Base-by-base conservation (phyloP, 2,797 vertebrate genomes). In the Melanotaenia maccullochi region DNA sequence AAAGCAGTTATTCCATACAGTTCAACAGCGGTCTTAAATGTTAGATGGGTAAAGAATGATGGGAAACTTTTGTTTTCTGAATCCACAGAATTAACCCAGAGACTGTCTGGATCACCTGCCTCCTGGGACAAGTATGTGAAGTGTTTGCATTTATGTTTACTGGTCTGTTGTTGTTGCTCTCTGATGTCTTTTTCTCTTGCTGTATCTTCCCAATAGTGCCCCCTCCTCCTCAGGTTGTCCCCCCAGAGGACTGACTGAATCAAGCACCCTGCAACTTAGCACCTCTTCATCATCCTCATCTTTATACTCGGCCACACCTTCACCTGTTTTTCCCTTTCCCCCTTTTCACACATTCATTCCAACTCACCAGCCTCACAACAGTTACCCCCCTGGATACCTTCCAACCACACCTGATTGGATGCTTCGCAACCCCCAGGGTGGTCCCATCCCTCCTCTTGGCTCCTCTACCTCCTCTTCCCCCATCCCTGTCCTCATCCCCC, bases 331-430 rank as follows among this genome's bases (percentile, higher is more conserved):
- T 82, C 94, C 94, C 93, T 84, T 95, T 91, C 80, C 94, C 87
- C 82, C 94, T 93, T 81, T 90, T 94, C 92, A 94, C 94, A 49
- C 96, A 79, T 79, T 95, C 93, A 62, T 96, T 30, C 9, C 82
- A 0, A 60, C 76, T 55, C 97, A 97, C 79, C 97, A 95, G 81
- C 95, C 95, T 13, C 93, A 93, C n/a, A 89, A 93, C 82, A 93
- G 93, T 79, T 98, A 94, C 90, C 91, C 96, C 60, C 96, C 97
- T 32, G 96, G 95, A 78, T 98, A 95, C 86, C 95, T 95, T 35
- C 95, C 95, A 28, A 81, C 95, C 49, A 90, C 94, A 65, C 96
- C 95, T 80, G 90, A 94, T 47, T 99, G 97, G 97, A 94, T 94
- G 1, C 94, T 96, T 33, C 93, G 96, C 71, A 94, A 93, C 78